Evolutionary conservation across 2,888 invertebrate genomes (phyloP), one percentile per base, ranked within the genome.

Genomic region (Hydropsyche betteni): DNA sequence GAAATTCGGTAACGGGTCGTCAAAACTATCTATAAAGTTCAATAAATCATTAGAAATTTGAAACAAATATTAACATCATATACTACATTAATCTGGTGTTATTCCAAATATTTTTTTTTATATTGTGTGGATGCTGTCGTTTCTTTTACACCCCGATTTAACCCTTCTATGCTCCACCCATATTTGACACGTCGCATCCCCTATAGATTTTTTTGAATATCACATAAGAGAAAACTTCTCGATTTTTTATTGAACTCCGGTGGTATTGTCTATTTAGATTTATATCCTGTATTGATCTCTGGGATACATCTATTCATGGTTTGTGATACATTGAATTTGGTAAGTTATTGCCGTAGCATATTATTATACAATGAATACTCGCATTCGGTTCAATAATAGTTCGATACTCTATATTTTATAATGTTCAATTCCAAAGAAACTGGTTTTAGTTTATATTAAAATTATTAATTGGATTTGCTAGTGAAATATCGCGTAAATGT

Each of bases 191-290:
- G 36, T 44, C 33, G 38, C 64, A 72, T 72, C 72, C 55, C 50
- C 55, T 75, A 70, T 58, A 51, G 51, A 69, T 75, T 44, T 44
- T 44, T 44, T 8, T 44, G 44, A 44, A 44, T 44, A 44, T 10
- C 10, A 24, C 24, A 44, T 44, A 10, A 64, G 36, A 64, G 64
- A 36, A 36, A 10, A 36, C 51, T 64, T 44, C 44, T 44, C 36
- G 70, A 24, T 68, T 50, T 74, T 52, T 74, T 75, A 69, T 34
- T 36, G 34, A 34, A 34, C 36, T 58, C 68, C 53, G 74, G 55
- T 44, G 14, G 70, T 64, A 77, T 75, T 75, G 75, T 77, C 74
- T 76, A 77, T 77, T 76, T 74, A 77, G 77, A 77, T 77, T 77
- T 75, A 75, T 75, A 74, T 74, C 12, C 12, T 14, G 51, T 77